Conservation (phyloP, 2,113 vertebrate genomes). For the Brachirus orientalis region DNA sequence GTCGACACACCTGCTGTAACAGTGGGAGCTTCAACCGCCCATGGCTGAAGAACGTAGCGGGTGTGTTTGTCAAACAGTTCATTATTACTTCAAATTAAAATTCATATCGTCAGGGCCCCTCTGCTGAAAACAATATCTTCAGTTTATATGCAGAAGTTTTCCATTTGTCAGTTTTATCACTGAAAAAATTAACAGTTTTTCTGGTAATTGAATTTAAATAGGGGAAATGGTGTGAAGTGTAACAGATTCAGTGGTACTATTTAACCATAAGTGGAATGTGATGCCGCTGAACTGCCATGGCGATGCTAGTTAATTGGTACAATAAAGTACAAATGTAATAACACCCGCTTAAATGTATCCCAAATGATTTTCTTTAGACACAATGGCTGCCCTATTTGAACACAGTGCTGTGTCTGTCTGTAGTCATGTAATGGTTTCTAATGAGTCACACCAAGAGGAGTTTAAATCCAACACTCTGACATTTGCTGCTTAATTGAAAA, state of each 20-base stretch:
- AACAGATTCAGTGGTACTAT: neutral
- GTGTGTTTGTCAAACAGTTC: conserved; percentile 5
- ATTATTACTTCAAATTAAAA: conserved; percentile 2
- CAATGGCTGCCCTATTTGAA: conserved; percentile 30
- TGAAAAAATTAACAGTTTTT: neutral
- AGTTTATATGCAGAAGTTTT: neutral
- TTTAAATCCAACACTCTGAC: conserved; percentile 42
- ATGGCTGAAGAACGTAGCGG: conserved; percentile 22
- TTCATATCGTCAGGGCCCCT: no score
- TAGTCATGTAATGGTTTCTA: conserved; percentile 1
- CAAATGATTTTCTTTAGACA: conserved; percentile 40
- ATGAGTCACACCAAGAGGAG: conserved; percentile 46
- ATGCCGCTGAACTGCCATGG: conserved; percentile 15
- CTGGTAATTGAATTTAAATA: neutral
- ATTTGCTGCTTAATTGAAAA: conserved; percentile 67
- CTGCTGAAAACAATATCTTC: neutral
- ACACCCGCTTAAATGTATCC: conserved; percentile 46
- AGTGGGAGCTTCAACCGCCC: conserved; percentile 19
- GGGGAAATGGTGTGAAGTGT: neutral
- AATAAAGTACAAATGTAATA: conserved; percentile 50
- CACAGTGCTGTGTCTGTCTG: neutral
- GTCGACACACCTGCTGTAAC: conserved; percentile 24
- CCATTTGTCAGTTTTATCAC: no score
- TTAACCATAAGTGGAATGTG: neutral
- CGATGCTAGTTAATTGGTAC: conserved; percentile 35